A percentile compares a stretch with the other conserved stretches of the same genome.
These are phyloP conservation scores for Hoplostethus atlanticus DNA, from an alignment of 2,797 vertebrate genomes.

Conservation along the genomic window DNA sequence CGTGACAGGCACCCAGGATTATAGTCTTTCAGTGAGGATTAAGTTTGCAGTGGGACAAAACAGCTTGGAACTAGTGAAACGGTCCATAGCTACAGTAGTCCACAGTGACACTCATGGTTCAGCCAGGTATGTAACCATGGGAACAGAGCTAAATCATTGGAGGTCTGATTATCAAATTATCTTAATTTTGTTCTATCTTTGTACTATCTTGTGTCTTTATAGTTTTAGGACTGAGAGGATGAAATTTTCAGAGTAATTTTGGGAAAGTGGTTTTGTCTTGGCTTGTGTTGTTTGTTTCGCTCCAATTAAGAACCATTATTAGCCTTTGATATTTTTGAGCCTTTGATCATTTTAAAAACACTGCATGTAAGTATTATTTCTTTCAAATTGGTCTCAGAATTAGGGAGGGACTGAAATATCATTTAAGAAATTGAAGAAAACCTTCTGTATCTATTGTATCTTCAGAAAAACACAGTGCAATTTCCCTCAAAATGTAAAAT, in stretches of 20 bases:
- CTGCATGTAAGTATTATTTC: not conserved
- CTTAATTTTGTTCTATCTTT: too few species aligned
- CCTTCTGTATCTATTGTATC: not conserved
- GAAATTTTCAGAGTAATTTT: too few species aligned
- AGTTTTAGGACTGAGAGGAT: too few species aligned
- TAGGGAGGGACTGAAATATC: not conserved
- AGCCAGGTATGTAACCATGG: not conserved
- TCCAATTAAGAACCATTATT: too few species aligned
- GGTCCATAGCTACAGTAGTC: constrained; percentile 1
- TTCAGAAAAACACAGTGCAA: not conserved
- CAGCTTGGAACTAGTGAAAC: constrained; percentile 28
- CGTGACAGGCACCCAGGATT: constrained; percentile 61
- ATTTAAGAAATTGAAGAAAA: not conserved
- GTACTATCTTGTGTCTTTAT: too few species aligned
- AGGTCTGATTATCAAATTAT: too few species aligned
- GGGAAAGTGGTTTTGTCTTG: too few species aligned
- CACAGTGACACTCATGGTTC: constrained; percentile 2
- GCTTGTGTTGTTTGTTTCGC: too few species aligned
- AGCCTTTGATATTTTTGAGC: too few species aligned
- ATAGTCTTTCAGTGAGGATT: constrained; percentile 54
- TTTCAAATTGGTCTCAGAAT: not conserved
- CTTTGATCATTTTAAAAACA: not conserved
- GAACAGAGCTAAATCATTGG: not conserved
- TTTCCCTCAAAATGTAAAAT: not conserved
- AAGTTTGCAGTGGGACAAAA: constrained; percentile 31